Base-by-base conservation (phyloP, 2,888 invertebrate genomes). In the Pristionchus fissidentatus region DNA sequence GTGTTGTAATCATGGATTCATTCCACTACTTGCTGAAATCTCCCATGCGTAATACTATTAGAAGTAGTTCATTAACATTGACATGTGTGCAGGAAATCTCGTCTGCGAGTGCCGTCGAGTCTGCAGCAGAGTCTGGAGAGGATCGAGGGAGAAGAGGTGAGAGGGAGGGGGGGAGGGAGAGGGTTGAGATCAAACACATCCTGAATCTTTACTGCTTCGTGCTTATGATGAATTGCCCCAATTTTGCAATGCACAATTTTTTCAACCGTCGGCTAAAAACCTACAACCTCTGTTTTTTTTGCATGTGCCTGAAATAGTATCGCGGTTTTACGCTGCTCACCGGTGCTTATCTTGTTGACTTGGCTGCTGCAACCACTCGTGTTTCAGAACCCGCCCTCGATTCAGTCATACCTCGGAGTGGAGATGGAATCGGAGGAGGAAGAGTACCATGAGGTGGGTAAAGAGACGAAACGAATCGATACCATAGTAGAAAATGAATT, bases 391-490 rank as follows among this genome's bases (percentile, higher is more conserved):
- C 19, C 13, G 1, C n/a, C n/a, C 8, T 38, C 38, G 32, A 38
- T n/a, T 15, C 43, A 15, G 46, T 75, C 75, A 8, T 75, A 46
- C 46, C 75, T 75, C 29, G 75, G 75, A 5, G 75, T 75, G 8
- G 46, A 75, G 38, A 46, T 75, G 75, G 75, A 43, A 26, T 26
- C 43, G 26, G 43, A 43, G 29, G 75, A 75, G 46, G 75, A 73
- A 22, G 73, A 75, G 46, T 46, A 46, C 15, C 75, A 75, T 5
- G 75, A 75, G 19, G 75, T 29, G 19, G 7, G 7, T 26, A 19
- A 49, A 15, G 49, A 49, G 10, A 49, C 19, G 10, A 19, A 49
- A 15, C 13, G n/a, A n/a, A 49, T 49, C 49, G 19, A 15, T 49
- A 10, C 19, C 49, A 49, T 49, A 49, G 19, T 49, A 49, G 49